Evolutionary conservation across 1,140 invertebrate genomes (phyloP).

Genomic region (Orussus abietinus): DNA sequence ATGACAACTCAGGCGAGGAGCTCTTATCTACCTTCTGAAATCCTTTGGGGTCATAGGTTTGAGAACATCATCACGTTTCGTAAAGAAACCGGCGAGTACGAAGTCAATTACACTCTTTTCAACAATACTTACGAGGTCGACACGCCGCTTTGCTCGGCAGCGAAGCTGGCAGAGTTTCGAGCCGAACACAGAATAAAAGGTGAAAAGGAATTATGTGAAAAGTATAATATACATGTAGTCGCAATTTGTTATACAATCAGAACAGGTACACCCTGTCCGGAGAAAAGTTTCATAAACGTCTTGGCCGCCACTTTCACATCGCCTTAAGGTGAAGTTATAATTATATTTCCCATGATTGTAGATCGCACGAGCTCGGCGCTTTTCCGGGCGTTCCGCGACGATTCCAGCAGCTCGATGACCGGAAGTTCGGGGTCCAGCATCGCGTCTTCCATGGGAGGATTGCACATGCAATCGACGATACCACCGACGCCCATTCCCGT

Average conservation of each 20-base stretch:
- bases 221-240: too few relatives aligned
- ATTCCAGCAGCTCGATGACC: conserved; percentile 40
- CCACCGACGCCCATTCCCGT: conserved; percentile 40
- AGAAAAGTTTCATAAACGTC: too few relatives aligned
- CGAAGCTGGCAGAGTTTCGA: conserved; percentile 74
- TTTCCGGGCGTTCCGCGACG: conserved; percentile 34
- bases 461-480: conserved; percentile 35
- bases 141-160: conserved; percentile 87
- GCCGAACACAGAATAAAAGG: too few relatives aligned
- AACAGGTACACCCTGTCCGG: too few relatives aligned
- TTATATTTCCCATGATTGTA: conserved; percentile 22
- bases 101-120: conserved; percentile 92
- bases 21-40: conserved; percentile 88
- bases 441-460: conserved; percentile 35
- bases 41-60: conserved; percentile 93
- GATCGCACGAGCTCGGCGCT: conserved; percentile 32
- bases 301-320: too few relatives aligned
- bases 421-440: conserved; percentile 39
- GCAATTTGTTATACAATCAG: too few relatives aligned
- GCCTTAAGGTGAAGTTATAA: too few relatives aligned
- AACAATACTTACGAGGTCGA: conserved; percentile 88
- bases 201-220: too few relatives aligned
- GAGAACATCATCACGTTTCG: conserved; percentile 85
- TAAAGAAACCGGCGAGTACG: conserved; percentile 86
- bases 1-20: conserved; percentile 84